Evolutionary conservation across 1,140 invertebrate species (phyloP).

Genomic region (Meloidogyne chitwoodi): DNA sequence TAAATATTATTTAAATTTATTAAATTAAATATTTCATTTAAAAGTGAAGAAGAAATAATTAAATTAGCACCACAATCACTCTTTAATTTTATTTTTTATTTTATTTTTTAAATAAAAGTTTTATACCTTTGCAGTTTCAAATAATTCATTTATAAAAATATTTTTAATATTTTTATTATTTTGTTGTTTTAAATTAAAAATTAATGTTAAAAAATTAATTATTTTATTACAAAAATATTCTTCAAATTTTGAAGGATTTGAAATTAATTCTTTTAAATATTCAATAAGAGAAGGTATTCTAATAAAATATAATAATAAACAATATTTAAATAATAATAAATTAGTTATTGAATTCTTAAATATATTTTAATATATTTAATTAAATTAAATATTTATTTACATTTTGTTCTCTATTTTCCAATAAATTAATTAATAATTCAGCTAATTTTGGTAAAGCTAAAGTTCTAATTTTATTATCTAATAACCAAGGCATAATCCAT

Average conservation of each 20-base stretch:
- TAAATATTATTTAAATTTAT: background rate
- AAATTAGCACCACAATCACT: conserved; percentile 2
- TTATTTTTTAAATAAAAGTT: background rate
- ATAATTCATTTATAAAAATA: conserved; percentile 7
- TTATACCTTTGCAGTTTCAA: conserved; percentile 1
- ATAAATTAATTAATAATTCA: conserved; percentile 6
- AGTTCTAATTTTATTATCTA: background rate
- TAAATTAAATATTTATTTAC: background rate
- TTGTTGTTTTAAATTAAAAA: background rate
- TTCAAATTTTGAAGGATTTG: background rate
- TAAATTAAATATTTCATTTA: background rate
- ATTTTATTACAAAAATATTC: conserved; percentile 6
- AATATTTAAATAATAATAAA: background rate
- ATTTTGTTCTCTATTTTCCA: background rate
- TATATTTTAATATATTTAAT: no score
- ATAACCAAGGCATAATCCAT: conserved; percentile 20
- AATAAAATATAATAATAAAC: background rate
- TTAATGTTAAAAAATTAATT: conserved; percentile 6
- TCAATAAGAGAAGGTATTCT: background rate
- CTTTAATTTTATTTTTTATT: no score
- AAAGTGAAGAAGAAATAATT: background rate
- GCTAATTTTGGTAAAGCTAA: conserved; percentile 1
- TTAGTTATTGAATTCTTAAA: background rate
- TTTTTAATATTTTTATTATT: background rate
- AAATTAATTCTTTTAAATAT: background rate